Percentiles rank a stretch among this genome's conserved stretches.
phyloP scores from a whole-genome alignment of 2,888 invertebrate genomes.

The Lucinisca nassula region DNA sequence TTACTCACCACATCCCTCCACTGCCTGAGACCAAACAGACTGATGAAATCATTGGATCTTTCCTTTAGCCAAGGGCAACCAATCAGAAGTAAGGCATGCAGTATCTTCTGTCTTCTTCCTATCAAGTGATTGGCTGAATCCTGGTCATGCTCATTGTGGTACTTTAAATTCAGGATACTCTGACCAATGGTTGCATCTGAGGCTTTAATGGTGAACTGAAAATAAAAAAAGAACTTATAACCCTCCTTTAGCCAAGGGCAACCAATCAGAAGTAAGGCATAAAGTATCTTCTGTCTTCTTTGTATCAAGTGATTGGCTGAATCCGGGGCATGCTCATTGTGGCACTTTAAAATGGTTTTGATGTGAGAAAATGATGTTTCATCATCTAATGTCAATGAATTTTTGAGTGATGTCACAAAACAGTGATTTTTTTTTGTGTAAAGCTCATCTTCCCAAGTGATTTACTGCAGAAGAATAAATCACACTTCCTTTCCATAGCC shows the following conservation, averaged over 20 bases:
- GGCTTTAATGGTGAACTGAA: slow-evolving; percentile 81
- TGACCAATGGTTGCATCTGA: slow-evolving; percentile 93
- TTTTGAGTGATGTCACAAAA: too few relatives aligned
- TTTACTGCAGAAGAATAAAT: too few relatives aligned
- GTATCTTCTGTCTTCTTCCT: slow-evolving; percentile 78
- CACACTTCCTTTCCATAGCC: too few relatives aligned
- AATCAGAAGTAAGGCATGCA: slow-evolving; percentile 81
- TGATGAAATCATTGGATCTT: slow-evolving; percentile 73
- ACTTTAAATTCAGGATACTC: slow-evolving; percentile 93
- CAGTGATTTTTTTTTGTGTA: too few relatives aligned
- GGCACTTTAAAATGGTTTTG: too few relatives aligned
- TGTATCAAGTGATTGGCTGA: slow-evolving; percentile 75
- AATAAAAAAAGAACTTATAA: slow-evolving; percentile 36
- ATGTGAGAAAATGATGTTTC: too few relatives aligned
- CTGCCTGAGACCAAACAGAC: slow-evolving; percentile 62
- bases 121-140: slow-evolving; percentile 73
- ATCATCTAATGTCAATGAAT: too few relatives aligned
- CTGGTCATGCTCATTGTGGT: slow-evolving; percentile 86
- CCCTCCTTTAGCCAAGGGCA: slow-evolving; percentile 84
- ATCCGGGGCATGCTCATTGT: slow-evolving; percentile 52
- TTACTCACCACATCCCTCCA: slow-evolving; percentile 72
- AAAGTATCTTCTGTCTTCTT: slow-evolving; percentile 79
- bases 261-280: slow-evolving; percentile 81
- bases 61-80: slow-evolving; percentile 84
- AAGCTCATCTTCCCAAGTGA: too few relatives aligned